phyloP scores from a whole-genome alignment of 2,888 invertebrate species.

The Aspidiotus destructor region DNA sequence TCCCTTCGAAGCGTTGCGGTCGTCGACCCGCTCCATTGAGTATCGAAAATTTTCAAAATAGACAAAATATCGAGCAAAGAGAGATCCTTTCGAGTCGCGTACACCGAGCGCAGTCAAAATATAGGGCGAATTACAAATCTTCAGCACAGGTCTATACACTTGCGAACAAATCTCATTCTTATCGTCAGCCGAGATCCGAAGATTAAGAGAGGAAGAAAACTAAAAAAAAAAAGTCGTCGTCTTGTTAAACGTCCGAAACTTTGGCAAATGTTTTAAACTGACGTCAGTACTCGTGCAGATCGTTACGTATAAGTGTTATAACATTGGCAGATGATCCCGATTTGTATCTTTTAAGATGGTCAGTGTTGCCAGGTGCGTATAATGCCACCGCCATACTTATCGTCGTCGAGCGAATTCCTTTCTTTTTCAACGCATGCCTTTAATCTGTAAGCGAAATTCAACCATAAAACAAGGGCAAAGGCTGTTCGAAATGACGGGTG shows the following conservation, averaged over 20 bases:
- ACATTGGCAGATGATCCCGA: slow-evolving; percentile 4
- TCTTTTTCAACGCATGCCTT: neutral
- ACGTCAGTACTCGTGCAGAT: neutral
- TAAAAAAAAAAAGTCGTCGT: neutral
- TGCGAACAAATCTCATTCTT: no score
- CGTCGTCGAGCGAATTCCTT: neutral
- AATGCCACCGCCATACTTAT: neutral
- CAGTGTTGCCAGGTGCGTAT: slow-evolving; percentile 20
- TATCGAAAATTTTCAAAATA: no score
- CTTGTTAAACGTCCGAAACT: neutral
- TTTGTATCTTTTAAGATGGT: neutral
- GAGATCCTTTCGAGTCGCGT: no score
- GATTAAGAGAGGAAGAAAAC: neutral
- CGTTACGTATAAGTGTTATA: neutral
- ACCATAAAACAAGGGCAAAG: no score
- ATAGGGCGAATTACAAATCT: no score
- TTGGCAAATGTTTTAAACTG: neutral
- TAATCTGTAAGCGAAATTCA: neutral
- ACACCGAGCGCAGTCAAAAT: no score
- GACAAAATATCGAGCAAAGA: no score
- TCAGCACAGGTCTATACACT: no score
- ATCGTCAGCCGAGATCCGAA: neutral
- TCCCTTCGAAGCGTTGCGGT: no score
- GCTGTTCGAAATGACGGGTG: no score
- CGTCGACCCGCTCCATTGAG: no score